phyloP scores from a whole-genome alignment of 1,140 invertebrate species.

The Myzus persicae region DNA sequence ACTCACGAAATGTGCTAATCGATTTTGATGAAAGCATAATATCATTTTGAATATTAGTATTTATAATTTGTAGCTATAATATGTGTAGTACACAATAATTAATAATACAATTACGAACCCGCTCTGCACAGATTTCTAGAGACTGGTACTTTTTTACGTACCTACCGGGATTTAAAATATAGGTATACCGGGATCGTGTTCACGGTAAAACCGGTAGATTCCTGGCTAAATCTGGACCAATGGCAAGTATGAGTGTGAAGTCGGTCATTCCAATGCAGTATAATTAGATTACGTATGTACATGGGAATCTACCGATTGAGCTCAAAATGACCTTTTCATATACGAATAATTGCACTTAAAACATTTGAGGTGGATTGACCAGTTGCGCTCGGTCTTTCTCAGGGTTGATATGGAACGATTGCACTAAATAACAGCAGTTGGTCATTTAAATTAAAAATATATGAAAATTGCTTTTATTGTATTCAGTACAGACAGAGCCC shows the following conservation, averaged over 20 bases:
- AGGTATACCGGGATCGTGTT: neutral
- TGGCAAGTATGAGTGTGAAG: neutral
- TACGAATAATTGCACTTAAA: neutral
- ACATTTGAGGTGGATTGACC: neutral
- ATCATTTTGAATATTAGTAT: neutral
- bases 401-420: neutral
- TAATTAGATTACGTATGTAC: neutral
- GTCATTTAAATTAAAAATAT: neutral
- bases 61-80: neutral
- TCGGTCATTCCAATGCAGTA: neutral
- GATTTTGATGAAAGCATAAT: neutral
- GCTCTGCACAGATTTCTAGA: neutral
- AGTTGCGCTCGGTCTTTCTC: neutral
- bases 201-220: neutral
- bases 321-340: neutral
- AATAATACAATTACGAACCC: neutral
- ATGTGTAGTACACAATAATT: neutral
- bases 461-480: neutral
- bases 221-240: neutral
- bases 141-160: neutral
- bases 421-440: neutral
- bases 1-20: neutral
- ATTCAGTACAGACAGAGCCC: neutral
- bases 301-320: neutral
- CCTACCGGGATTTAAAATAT: neutral